Conservation (phyloP, 2,888 invertebrate genomes). For the Chrysopilus asiliformis region DNA sequence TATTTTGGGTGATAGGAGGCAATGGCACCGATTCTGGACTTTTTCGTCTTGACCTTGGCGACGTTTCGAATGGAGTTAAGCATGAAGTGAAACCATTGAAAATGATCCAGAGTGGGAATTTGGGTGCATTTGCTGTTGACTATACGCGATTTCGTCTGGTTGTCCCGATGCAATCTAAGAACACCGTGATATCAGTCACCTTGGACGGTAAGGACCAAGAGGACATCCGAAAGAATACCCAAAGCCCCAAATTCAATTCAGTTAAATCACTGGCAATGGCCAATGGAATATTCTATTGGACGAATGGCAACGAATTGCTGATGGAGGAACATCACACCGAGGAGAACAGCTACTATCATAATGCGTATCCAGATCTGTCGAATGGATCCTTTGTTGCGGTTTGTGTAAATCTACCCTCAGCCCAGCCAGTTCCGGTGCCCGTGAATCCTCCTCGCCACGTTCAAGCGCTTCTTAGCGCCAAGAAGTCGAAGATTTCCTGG, state of each 20-base stretch:
- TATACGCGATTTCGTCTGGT: conserved; percentile 67
- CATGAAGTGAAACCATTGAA: conserved; percentile 52
- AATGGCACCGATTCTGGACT: conserved; percentile 46
- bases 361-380: conserved; percentile 46
- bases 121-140: conserved; percentile 76
- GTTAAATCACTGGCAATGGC: conserved; percentile 64
- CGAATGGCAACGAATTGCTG: conserved; percentile 60
- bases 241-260: conserved; percentile 57
- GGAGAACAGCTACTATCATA: conserved; percentile 62
- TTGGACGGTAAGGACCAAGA: conserved; percentile 65
- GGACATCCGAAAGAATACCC: conserved; percentile 60
- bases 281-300: conserved; percentile 75
- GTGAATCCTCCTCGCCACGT: conserved; percentile 65
- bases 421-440: conserved; percentile 68
- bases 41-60: conserved; percentile 62
- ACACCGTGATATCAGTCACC: conserved; percentile 68
- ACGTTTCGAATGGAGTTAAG: conserved; percentile 59
- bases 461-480: conserved; percentile 67
- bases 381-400: conserved; percentile 41
- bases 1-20: conserved; percentile 61
- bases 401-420: conserved; percentile 47
- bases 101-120: conserved; percentile 49
- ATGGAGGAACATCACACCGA: conserved; percentile 64
- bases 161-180: conserved; percentile 57
- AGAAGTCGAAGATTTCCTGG: conserved; percentile 70